Percentiles rank a stretch among this genome's conserved stretches.
Evolutionary conservation across 2,888 invertebrate species (phyloP).

Genomic region (Lottia gigantea): DNA sequence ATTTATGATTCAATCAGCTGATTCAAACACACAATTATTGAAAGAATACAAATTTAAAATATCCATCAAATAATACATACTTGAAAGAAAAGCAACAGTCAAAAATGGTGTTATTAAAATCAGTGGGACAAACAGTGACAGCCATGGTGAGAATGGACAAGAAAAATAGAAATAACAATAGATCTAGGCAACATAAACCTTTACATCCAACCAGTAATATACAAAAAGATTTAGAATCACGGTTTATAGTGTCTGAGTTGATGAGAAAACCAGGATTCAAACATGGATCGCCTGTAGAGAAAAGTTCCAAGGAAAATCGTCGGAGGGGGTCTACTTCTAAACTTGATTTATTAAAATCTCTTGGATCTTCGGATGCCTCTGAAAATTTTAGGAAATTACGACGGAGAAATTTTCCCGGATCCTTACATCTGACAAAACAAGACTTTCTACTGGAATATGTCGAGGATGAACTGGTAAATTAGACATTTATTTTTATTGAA

Average conservation of each 20-base stretch:
- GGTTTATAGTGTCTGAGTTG: neutral
- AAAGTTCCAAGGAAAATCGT: neutral
- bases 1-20: too few species aligned
- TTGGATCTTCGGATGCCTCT: neutral
- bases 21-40: too few species aligned
- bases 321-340: neutral
- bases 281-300: neutral
- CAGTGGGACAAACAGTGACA: neutral
- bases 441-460: neutral
- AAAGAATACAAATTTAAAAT: too few species aligned
- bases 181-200: neutral
- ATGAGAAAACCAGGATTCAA: too few species aligned
- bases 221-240: neutral
- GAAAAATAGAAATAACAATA: neutral
- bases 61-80: too few species aligned
- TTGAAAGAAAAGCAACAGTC: too few species aligned
- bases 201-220: neutral
- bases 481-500: too few species aligned
- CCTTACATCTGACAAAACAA: neutral
- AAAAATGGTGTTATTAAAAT: neutral
- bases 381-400: neutral
- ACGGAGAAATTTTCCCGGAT: neutral
- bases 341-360: neutral
- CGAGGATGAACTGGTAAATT: too few species aligned
- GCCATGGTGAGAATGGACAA: neutral